Percentiles rank a stretch among this genome's conserved stretches.
phyloP scores from a whole-genome alignment of 2,113 vertebrate genomes.

The Vimba vimba region DNA sequence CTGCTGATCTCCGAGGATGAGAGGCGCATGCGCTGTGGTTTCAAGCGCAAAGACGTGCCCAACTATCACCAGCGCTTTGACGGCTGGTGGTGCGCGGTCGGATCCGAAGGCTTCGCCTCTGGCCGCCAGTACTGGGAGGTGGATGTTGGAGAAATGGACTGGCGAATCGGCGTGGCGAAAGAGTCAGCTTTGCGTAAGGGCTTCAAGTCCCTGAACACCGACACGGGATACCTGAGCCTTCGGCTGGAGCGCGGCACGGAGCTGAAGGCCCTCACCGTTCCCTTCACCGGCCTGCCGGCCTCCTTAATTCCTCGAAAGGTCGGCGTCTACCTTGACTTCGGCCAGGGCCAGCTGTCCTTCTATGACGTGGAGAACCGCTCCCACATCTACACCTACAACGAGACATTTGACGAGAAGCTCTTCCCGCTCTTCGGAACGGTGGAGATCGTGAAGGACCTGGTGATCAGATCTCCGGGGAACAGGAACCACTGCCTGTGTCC shows the following conservation, averaged over 20 bases:
- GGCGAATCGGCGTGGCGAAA: constrained; percentile 89
- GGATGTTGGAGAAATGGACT: constrained; percentile 84
- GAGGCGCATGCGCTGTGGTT: constrained; percentile 87
- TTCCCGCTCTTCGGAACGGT: constrained; percentile 79
- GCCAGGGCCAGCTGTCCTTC: constrained; percentile 77
- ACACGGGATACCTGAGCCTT: constrained; percentile 77
- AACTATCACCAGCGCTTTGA: constrained; percentile 79
- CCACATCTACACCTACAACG: constrained; percentile 81
- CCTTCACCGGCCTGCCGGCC: constrained; percentile 73
- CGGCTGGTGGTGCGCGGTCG: constrained; percentile 79
- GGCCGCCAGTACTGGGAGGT: constrained; percentile 85
- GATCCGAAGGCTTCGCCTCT: constrained; percentile 67
- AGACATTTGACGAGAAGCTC: constrained; percentile 74
- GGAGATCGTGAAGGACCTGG: constrained; percentile 78
- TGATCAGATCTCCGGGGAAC: constrained; percentile 69
- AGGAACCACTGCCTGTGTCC: constrained; percentile 70
- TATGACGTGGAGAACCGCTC: constrained; percentile 73
- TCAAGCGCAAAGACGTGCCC: constrained; percentile 78
- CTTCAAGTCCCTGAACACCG: constrained; percentile 79
- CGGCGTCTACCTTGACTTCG: constrained; percentile 77
- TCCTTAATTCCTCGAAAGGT: constrained; percentile 74
- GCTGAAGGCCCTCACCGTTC: constrained; percentile 80
- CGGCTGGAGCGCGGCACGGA: constrained; percentile 78
- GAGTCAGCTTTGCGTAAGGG: constrained; percentile 86
- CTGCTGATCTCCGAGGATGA: constrained; percentile 85